Conservation (phyloP, 2,797 vertebrate species). For the Eidolon dupreanum region DNA sequence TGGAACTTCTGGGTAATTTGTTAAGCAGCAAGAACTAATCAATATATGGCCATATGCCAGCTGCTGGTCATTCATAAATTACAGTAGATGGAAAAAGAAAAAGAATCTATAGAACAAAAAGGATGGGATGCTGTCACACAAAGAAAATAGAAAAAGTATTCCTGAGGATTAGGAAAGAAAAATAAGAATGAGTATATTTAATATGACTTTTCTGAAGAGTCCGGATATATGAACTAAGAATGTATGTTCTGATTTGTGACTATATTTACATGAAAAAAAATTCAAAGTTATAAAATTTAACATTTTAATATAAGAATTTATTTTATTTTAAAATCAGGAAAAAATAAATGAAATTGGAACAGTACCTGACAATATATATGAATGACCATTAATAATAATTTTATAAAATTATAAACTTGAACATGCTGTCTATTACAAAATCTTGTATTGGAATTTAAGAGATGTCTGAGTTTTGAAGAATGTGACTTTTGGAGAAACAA, state of each 20-base stretch:
- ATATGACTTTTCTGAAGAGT: neutral
- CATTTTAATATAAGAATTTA: neutral
- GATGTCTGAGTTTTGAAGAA: neutral
- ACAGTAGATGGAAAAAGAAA: neutral
- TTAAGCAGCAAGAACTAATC: conserved; percentile 11
- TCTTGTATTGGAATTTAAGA: conserved; percentile 17
- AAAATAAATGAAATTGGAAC: neutral
- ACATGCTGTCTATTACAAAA: neutral
- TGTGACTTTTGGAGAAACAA: neutral
- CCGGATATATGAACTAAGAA: neutral
- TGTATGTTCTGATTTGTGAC: neutral
- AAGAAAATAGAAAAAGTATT: neutral
- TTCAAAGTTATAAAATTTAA: neutral
- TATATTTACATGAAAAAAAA: neutral
- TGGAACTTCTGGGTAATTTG: conserved; percentile 30
- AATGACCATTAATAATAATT: neutral
- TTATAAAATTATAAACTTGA: conserved; percentile 23
- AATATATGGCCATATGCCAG: neutral
- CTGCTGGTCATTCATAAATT: conserved; percentile 7
- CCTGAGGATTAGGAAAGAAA: conserved; percentile 1
- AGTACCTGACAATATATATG: neutral
- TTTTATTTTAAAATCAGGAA: neutral
- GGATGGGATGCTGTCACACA: neutral
- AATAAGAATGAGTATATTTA: neutral
- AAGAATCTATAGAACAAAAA: neutral